Percentiles rank a stretch among this genome's conserved stretches.
Conservation (phyloP, 2,113 vertebrate genomes). For the Crocuta crocuta region DNA sequence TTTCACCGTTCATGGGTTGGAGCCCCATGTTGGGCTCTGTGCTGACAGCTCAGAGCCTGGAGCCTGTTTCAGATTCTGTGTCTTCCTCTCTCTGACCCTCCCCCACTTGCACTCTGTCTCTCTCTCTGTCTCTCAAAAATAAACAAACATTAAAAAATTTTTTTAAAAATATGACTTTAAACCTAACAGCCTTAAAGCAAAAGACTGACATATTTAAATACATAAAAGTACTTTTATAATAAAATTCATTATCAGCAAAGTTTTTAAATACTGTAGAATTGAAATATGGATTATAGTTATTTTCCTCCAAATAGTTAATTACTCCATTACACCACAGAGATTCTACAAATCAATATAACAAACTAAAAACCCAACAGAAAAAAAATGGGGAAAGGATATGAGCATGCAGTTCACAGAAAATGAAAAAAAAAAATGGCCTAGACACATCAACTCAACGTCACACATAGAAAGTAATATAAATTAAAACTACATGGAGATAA, state of each 20-base stretch:
- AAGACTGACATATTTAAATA: not conserved
- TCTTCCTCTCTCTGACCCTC: too few species aligned
- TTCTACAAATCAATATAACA: not conserved
- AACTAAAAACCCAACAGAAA: not conserved
- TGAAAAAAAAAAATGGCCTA: not conserved
- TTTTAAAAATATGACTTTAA: not conserved
- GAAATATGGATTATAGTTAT: not conserved
- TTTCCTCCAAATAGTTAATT: not conserved
- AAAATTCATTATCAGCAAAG: not conserved
- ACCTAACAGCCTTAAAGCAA: not conserved
- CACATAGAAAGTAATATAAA: not conserved
- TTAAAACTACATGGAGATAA: not conserved
- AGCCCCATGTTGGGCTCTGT: too few species aligned
- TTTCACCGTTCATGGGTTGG: too few species aligned
- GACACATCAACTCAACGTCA: not conserved
- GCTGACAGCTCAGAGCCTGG: too few species aligned
- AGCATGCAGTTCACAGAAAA: not conserved
- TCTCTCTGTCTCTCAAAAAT: too few species aligned
- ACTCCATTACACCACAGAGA: not conserved
- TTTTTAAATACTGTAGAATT: not conserved
- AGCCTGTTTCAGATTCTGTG: too few species aligned
- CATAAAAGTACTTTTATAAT: not conserved
- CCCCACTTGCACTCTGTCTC: too few species aligned
- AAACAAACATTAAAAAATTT: too few species aligned
- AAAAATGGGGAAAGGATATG: not conserved